A percentile compares a stretch with the other conserved stretches of the same genome.
Evolutionary conservation across 2,797 vertebrate genomes (phyloP).

Genomic region (Pseudocheirus occidentalis): DNA sequence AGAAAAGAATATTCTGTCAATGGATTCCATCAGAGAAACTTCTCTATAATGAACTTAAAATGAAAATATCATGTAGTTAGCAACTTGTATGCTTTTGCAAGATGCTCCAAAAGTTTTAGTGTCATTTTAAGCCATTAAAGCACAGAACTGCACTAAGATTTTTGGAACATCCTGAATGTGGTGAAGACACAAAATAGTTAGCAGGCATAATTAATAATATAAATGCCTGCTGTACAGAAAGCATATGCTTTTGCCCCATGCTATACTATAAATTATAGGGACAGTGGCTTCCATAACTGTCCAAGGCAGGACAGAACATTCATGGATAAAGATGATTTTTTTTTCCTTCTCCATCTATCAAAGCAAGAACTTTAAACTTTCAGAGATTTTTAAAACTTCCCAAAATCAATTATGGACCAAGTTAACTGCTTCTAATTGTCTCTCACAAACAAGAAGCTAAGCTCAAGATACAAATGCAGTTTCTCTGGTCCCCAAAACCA

Average conservation of each 20-base stretch:
- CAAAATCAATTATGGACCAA: background rate
- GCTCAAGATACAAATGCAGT: background rate
- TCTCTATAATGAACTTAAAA: slow-evolving; percentile 25
- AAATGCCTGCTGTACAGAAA: background rate
- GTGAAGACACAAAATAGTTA: background rate
- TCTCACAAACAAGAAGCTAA: background rate
- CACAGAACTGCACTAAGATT: background rate
- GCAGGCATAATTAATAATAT: background rate
- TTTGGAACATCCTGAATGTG: background rate
- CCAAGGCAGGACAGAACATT: background rate
- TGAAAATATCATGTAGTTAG: background rate
- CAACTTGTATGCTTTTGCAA: background rate
- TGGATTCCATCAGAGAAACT: background rate
- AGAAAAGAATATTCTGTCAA: background rate
- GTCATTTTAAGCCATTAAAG: background rate
- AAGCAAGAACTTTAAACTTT: slow-evolving; percentile 3
- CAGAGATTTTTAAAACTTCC: background rate
- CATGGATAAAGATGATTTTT: background rate
- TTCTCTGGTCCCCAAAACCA: background rate
- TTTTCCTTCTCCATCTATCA: background rate
- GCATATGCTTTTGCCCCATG: background rate
- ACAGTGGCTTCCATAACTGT: background rate
- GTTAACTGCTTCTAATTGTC: background rate
- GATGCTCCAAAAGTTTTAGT: background rate
- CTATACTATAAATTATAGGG: background rate